A percentile compares a stretch with the other conserved stretches of the same genome.
Evolutionary conservation across 2,888 invertebrate species (phyloP).

Genomic region (Malthinus flaveolus): DNA sequence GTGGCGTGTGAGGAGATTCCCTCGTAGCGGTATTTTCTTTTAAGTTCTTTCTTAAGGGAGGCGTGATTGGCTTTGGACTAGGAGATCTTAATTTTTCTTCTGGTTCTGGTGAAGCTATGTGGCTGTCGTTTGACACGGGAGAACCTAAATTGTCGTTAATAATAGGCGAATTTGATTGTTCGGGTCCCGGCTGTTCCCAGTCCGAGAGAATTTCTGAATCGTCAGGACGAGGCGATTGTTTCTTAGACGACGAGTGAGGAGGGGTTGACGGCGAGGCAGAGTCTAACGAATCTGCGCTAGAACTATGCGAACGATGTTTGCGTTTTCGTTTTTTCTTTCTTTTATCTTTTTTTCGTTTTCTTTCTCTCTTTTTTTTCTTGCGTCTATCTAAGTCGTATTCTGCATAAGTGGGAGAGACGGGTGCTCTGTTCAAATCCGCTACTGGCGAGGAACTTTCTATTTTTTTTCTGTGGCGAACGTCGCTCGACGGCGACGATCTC

Average conservation of each 20-base stretch:
- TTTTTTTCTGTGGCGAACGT: conserved; percentile 49
- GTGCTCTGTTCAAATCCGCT: conserved; percentile 39
- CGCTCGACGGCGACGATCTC: conserved; percentile 51
- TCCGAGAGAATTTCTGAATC: conserved; percentile 46
- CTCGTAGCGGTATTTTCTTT: conserved; percentile 41
- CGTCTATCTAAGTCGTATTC: conserved; percentile 56
- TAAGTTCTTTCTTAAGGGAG: conserved; percentile 54
- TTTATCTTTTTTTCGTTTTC: conserved; percentile 70
- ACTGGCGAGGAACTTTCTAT: conserved; percentile 45
- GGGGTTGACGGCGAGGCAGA: conserved; percentile 65
- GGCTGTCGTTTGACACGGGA: conserved; percentile 53
- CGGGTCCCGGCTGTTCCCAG: conserved; percentile 47
- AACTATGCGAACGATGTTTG: conserved; percentile 68
- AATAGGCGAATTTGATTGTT: conserved; percentile 35
- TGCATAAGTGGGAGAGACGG: conserved; percentile 48
- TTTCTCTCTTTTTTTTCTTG: conserved; percentile 69
- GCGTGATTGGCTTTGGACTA: conserved; percentile 55
- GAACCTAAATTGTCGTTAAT: conserved; percentile 46
- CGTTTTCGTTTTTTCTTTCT: conserved; percentile 74
- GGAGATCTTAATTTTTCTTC: conserved; percentile 35
- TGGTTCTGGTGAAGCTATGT: conserved; percentile 51
- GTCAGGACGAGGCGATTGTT: conserved; percentile 36
- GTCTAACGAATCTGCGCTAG: conserved; percentile 68
- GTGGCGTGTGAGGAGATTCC: conserved; percentile 72
- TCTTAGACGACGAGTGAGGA: conserved; percentile 36